Conservation (phyloP, 1,140 invertebrate species). For the Liolophura sinensis region DNA sequence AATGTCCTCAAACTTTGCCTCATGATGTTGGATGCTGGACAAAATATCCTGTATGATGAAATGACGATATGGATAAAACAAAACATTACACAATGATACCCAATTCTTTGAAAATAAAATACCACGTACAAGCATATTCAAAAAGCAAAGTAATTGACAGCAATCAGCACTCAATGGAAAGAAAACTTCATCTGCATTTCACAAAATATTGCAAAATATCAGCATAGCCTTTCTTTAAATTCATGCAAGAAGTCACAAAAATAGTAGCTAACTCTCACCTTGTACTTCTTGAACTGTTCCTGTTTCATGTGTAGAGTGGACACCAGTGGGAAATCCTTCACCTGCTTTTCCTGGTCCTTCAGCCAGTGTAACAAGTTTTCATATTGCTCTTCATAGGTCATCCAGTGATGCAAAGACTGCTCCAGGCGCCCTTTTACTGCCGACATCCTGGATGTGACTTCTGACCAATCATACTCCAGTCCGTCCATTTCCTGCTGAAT, state of each 20-base stretch:
- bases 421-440: slow-evolving; percentile 81
- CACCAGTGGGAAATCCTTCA: slow-evolving; percentile 85
- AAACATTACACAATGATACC: too few relatives aligned
- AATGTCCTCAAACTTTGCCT: too few relatives aligned
- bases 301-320: slow-evolving; percentile 88
- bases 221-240: too few relatives aligned
- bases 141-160: neutral
- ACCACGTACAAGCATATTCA: neutral
- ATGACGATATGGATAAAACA: too few relatives aligned
- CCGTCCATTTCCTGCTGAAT: slow-evolving; percentile 85
- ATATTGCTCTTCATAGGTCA: slow-evolving; percentile 84
- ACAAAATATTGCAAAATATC: neutral
- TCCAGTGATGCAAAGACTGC: slow-evolving; percentile 86
- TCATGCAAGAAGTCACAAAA: too few relatives aligned
- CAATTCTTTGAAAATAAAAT: neutral
- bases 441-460: slow-evolving; percentile 81
- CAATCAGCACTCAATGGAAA: neutral
- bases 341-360: slow-evolving; percentile 79
- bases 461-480: slow-evolving; percentile 88
- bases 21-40: too few relatives aligned
- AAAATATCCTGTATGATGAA: too few relatives aligned
- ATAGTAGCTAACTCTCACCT: slow-evolving; percentile 65
- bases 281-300: slow-evolving; percentile 86
- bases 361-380: slow-evolving; percentile 83
- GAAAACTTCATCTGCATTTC: neutral